phyloP scores from a whole-genome alignment of 2,888 invertebrate genomes.

The Malacosoma neustria region DNA sequence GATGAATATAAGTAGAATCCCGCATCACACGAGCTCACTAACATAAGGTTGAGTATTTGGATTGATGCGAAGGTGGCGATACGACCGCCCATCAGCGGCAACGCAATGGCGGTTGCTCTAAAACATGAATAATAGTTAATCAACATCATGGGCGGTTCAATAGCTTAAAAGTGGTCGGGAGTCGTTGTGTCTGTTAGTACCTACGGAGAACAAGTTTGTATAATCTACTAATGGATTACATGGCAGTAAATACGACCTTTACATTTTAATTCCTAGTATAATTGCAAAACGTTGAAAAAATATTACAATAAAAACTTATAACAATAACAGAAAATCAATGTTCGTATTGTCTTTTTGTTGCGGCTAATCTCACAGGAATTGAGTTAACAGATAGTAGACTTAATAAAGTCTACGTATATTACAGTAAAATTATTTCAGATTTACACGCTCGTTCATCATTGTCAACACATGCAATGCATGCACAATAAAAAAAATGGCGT shows the following conservation, averaged over 20 bases:
- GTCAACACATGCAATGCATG: no score
- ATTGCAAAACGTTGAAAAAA: background rate
- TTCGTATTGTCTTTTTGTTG: no score
- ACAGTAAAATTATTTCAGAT: no score
- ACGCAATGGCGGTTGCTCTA: slow-evolving; percentile 75
- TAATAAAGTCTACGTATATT: no score
- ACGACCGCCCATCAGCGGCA: slow-evolving; percentile 72
- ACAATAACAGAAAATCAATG: no score
- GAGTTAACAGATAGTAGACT: no score
- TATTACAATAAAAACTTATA: background rate
- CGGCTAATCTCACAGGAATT: no score
- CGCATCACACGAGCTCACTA: slow-evolving; percentile 71
- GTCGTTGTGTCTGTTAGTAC: background rate
- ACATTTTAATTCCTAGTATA: background rate
- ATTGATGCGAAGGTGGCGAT: slow-evolving; percentile 75
- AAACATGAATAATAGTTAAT: slow-evolving; percentile 13
- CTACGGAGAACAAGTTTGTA: background rate
- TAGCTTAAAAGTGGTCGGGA: background rate
- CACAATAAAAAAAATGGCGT: no score
- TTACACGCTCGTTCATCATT: no score
- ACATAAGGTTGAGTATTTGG: slow-evolving; percentile 72
- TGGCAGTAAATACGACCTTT: background rate
- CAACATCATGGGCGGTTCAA: background rate
- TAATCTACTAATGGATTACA: background rate
- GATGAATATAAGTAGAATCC: slow-evolving; percentile 74